Evolutionary conservation across 1,140 invertebrate species (phyloP).

Genomic region (Conus ventricosus): DNA sequence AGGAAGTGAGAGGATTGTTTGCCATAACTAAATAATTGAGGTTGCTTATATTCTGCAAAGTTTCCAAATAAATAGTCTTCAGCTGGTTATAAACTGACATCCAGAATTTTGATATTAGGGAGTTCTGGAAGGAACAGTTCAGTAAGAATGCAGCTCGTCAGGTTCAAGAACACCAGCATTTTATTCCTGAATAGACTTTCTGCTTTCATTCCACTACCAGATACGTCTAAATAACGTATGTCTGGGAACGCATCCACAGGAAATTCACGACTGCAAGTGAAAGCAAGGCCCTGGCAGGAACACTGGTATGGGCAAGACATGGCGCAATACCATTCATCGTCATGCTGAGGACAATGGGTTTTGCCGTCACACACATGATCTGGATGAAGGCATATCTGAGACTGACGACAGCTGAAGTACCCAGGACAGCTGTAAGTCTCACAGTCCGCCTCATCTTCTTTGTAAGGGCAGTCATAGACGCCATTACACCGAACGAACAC

Average conservation of each 20-base stretch:
- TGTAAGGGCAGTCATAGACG: slow-evolving; percentile 30
- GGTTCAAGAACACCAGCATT: slow-evolving; percentile 28
- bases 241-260: neutral
- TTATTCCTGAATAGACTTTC: neutral
- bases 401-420: slow-evolving; percentile 18
- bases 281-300: too few species aligned
- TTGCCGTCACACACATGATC: slow-evolving; percentile 33
- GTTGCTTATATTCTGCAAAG: neutral
- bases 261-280: neutral
- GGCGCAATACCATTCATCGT: too few species aligned
- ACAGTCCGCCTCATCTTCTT: slow-evolving; percentile 27
- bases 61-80: neutral
- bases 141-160: neutral
- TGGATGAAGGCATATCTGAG: slow-evolving; percentile 17
- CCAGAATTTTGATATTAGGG: slow-evolving; percentile 27
- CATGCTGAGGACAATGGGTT: too few species aligned
- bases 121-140: neutral
- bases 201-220: neutral
- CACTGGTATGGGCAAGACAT: too few species aligned
- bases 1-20: slow-evolving; percentile 32
- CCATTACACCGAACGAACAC: slow-evolving; percentile 36
- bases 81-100: slow-evolving; percentile 23
- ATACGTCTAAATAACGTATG: neutral
- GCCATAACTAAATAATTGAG: neutral
- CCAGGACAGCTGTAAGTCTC: slow-evolving; percentile 1